phyloP scores from a whole-genome alignment of 2,888 invertebrate species.

The Margaritifera margaritifera region DNA sequence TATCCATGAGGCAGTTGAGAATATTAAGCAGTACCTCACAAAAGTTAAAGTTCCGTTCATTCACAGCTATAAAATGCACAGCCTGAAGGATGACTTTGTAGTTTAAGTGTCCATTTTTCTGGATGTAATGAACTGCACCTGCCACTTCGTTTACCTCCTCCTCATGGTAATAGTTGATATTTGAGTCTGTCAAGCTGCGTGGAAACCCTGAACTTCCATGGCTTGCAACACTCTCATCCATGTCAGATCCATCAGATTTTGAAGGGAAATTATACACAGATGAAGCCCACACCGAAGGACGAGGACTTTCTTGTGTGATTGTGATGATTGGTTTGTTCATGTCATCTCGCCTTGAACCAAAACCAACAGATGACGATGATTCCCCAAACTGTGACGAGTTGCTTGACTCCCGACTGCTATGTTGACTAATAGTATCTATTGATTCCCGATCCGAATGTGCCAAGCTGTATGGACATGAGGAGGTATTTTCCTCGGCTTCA shows the following conservation, averaged over 20 bases:
- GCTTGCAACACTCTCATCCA: slow-evolving; percentile 79
- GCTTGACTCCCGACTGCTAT: slow-evolving; percentile 59
- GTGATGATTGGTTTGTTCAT: slow-evolving; percentile 87
- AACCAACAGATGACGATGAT: slow-evolving; percentile 19
- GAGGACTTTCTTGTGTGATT: slow-evolving; percentile 78
- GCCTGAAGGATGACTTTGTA: slow-evolving; percentile 84
- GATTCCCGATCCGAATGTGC: slow-evolving; percentile 53
- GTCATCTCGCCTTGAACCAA: slow-evolving; percentile 29
- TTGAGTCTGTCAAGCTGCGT: slow-evolving; percentile 69
- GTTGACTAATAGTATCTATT: slow-evolving; percentile 49
- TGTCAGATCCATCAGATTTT: slow-evolving; percentile 77
- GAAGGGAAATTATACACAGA: slow-evolving; percentile 70
- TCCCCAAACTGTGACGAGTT: slow-evolving; percentile 52
- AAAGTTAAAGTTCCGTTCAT: slow-evolving; percentile 90
- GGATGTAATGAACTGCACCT: slow-evolving; percentile 87
- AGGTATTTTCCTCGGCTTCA: slow-evolving; percentile 92
- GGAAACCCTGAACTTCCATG: slow-evolving; percentile 76
- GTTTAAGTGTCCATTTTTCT: slow-evolving; percentile 94
- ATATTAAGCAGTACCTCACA: slow-evolving; percentile 94
- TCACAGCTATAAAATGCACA: slow-evolving; percentile 87
- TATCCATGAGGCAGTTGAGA: slow-evolving; percentile 91
- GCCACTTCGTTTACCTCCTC: slow-evolving; percentile 80
- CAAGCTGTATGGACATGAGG: slow-evolving; percentile 83
- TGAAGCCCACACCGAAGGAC: slow-evolving; percentile 26
- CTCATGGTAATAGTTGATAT: slow-evolving; percentile 63